These are phyloP conservation scores for Sorex araneus DNA, from an alignment of 2,113 vertebrate genomes.

Conservation along the genomic window DNA sequence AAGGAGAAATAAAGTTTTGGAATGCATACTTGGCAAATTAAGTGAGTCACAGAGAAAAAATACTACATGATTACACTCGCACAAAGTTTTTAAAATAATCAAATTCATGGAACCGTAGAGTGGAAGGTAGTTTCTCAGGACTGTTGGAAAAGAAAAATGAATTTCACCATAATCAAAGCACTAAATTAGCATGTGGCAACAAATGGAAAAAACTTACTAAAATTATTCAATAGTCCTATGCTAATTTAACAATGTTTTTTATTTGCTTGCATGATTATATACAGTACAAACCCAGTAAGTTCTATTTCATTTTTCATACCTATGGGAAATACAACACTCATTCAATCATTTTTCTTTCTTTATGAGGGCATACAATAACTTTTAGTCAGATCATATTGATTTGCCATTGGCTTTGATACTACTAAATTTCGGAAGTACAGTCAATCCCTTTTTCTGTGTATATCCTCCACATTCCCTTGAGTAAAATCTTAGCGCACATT, in stretches of 20 bases:
- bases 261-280: not conserved
- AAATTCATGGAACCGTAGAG: not conserved
- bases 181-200: not conserved
- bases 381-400: not conserved
- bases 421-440: not conserved
- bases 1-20: not conserved
- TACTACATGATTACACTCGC: not conserved
- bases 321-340: not conserved
- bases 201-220: constrained; percentile 1
- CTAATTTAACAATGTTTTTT: not conserved
- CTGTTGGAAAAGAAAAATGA: not conserved
- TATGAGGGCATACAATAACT: not conserved
- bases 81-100: not conserved
- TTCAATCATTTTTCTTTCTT: not conserved
- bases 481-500: not conserved
- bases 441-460: not conserved
- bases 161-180: not conserved
- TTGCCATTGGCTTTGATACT: not conserved
- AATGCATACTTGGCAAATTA: not conserved
- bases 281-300: not conserved
- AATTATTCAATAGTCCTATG: not conserved
- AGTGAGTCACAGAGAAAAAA: not conserved
- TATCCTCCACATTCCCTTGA: no score
- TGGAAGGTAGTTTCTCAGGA: not conserved
- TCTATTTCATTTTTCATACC: constrained; percentile 25